phyloP scores from a whole-genome alignment of 2,888 invertebrate species.

The Nomada fucata region DNA sequence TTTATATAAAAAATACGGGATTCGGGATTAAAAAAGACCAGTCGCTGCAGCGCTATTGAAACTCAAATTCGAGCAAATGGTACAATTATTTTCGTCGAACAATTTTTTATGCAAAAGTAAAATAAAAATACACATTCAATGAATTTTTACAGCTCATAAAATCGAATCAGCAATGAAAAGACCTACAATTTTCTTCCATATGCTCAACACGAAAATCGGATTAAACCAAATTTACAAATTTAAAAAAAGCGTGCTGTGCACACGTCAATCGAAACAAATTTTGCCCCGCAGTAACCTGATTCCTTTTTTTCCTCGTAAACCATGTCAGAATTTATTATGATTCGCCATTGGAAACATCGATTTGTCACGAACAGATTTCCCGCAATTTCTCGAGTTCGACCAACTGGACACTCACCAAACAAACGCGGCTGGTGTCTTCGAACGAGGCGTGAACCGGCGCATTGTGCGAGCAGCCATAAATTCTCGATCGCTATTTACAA shows the following conservation, averaged over 20 bases:
- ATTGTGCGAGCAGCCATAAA: slow-evolving; percentile 61
- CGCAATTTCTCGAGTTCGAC: not conserved
- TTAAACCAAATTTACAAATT: not conserved
- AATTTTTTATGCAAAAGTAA: too few species aligned
- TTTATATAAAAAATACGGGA: too few species aligned
- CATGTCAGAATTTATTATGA: slow-evolving; percentile 7
- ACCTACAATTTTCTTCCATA: too few species aligned
- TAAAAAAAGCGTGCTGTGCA: not conserved
- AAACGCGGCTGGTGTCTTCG: slow-evolving; percentile 40
- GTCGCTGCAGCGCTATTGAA: too few species aligned
- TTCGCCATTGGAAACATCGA: slow-evolving; percentile 22
- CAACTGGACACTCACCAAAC: slow-evolving; percentile 47
- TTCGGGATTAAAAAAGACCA: too few species aligned
- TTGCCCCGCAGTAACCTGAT: not conserved
- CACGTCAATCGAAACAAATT: not conserved
- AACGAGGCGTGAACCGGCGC: slow-evolving; percentile 52
- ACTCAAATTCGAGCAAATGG: too few species aligned
- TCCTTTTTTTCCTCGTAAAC: slow-evolving; percentile 10
- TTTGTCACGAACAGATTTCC: slow-evolving; percentile 30
- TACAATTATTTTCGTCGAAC: too few species aligned
- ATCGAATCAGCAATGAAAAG: too few species aligned
- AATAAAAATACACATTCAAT: too few species aligned
- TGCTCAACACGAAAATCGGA: too few species aligned
- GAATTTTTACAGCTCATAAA: too few species aligned
- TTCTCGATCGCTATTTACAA: slow-evolving; percentile 38